Evolutionary conservation across 2,797 vertebrate genomes (phyloP), one percentile per base, ranked within the genome.

Genomic region (Pipistrellus pygmaeus): DNA sequence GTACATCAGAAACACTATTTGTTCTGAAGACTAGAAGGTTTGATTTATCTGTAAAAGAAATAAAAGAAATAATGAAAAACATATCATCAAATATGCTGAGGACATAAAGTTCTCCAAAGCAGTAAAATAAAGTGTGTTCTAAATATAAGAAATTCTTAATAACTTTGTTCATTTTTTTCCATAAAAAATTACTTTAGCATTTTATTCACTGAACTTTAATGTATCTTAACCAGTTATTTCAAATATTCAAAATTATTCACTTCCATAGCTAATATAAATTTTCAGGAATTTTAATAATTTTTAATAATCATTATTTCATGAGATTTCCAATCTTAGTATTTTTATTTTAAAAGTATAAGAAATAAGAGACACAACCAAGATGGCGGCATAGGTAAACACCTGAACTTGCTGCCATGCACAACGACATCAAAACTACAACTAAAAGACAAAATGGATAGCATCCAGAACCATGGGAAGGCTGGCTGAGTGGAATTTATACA

Each of bases 1-100:
- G 97, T 23, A 99, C 96, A 12, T 99, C 99, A 86, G 98, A 98
- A 32, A 98, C 96, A 32, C 98, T 98, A 96, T 98, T 99, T 93
- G 98, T 99, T 97, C 99, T 98, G 91, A 99, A 99, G 95, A 99
- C 98, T 62, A 99, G 98, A 94, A 99, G 98, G 97, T 99, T 99
- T 83, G 99, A 99, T 98, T 99, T 99, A 96, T 99, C 99, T 99
- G 96, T 51, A 88, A 57, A 75, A 55, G 32, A 86, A 85, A 66
- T 25, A 95, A 93, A 91, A 94, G 94, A 94, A 81, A 62, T 8
- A 93, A 64, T 12, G 46, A 46, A 87, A 81, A 30, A 9, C 77
- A 84, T 82, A 2, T 17, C 72, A 75, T 77, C 32, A 89, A 97
- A 64, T 48, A 82, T 1, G 88, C 0, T 46, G 38, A 90, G 14